Percentiles rank a stretch among this genome's conserved stretches.
Evolutionary conservation across 2,888 invertebrate species (phyloP).

Genomic region (Agrenia bidenticulata): DNA sequence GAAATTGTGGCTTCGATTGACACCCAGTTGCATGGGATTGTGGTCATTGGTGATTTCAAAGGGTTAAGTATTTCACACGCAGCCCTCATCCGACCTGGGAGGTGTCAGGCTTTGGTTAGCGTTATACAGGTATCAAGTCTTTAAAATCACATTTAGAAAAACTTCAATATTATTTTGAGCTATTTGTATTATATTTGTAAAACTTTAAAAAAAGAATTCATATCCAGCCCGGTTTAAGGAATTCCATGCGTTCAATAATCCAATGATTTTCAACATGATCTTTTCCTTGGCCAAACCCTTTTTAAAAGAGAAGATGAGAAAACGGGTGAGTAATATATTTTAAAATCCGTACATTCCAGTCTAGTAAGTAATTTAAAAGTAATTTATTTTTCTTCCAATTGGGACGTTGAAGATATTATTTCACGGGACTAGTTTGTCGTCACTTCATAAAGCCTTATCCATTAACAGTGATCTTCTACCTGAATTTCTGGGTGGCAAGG

Average conservation of each 20-base stretch:
- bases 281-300: conserved; percentile 44
- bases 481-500: neutral
- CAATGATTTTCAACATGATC: conserved; percentile 43
- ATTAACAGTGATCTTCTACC: conserved; percentile 2
- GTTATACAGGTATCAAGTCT: conserved; percentile 53
- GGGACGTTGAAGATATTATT: conserved; percentile 1
- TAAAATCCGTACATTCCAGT: too few relatives aligned
- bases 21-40: conserved; percentile 57
- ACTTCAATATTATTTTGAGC: too few relatives aligned
- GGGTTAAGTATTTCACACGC: conserved; percentile 56
- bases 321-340: conserved; percentile 34
- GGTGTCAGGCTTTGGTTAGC: conserved; percentile 55
- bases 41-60: conserved; percentile 58
- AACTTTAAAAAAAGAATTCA: conserved; percentile 31
- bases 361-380: too few relatives aligned
- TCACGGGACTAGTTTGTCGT: neutral
- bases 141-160: too few relatives aligned
- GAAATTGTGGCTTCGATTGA: conserved; percentile 56
- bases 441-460: neutral
- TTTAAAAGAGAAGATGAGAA: conserved; percentile 43
- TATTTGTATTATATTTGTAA: too few relatives aligned
- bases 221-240: conserved; percentile 45
- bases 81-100: conserved; percentile 55
- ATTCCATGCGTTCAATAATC: conserved; percentile 42
- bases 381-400: too few relatives aligned